Evolutionary conservation across 2,888 invertebrate species (phyloP).

Genomic region (Dolomedes plantarius): DNA sequence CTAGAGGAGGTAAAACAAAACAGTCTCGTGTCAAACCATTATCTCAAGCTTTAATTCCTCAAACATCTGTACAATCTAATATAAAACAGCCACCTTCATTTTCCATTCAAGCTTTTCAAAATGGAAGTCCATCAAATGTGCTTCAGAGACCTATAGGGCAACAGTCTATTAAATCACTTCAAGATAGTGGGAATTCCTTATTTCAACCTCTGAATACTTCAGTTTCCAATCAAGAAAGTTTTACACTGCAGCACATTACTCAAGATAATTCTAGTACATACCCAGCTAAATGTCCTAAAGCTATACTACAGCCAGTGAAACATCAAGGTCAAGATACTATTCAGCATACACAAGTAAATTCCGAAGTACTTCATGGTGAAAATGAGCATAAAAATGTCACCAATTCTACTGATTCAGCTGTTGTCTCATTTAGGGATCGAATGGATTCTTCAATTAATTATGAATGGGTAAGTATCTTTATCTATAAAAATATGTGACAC

Average conservation of each 20-base stretch:
- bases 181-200: constrained; percentile 21
- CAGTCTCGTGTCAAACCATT: constrained; percentile 34
- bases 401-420: constrained; percentile 27
- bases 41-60: constrained; percentile 38
- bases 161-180: constrained; percentile 31
- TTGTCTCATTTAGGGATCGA: constrained; percentile 60
- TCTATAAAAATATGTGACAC: constrained; percentile 2
- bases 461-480: constrained; percentile 83
- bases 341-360: constrained; percentile 10
- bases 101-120: constrained; percentile 58
- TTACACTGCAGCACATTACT: constrained; percentile 41
- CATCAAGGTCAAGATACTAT: not conserved
- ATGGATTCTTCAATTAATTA: constrained; percentile 67
- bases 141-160: constrained; percentile 20
- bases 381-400: constrained; percentile 8
- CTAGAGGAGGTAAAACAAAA: constrained; percentile 42
- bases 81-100: constrained; percentile 59
- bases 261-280: constrained; percentile 50
- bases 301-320: constrained; percentile 45
- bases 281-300: constrained; percentile 53
- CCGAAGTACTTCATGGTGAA: constrained; percentile 27
- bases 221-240: constrained; percentile 38
- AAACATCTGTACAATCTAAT: constrained; percentile 24
- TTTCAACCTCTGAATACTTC: constrained; percentile 51
- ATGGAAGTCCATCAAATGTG: constrained; percentile 24